Conservation (phyloP, 2,113 vertebrate species). For the Candoia aspera region DNA sequence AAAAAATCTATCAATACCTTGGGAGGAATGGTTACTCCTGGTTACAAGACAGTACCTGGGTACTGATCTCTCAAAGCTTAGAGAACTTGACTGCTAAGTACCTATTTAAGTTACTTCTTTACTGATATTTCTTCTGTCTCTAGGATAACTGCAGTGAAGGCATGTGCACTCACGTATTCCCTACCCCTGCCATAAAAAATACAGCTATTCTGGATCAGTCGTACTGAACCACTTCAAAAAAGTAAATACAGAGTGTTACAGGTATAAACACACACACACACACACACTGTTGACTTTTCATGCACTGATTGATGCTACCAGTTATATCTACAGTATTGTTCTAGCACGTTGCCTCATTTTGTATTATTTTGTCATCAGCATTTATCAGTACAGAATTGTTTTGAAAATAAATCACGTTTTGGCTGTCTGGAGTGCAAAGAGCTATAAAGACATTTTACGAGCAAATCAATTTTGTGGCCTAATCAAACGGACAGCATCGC, state of each 20-base stretch:
- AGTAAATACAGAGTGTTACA: background rate
- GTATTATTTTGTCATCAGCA: constrained; percentile 51
- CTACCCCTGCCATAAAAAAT: background rate
- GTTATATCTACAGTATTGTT: background rate
- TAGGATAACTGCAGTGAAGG: background rate
- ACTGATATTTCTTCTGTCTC: background rate
- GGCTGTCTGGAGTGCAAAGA: background rate
- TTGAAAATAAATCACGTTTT: constrained; percentile 46
- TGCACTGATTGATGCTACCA: background rate
- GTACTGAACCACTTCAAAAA: background rate
- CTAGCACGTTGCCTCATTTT: constrained; percentile 22
- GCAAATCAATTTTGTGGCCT: constrained; percentile 58
- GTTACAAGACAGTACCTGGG: background rate
- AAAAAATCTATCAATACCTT: background rate
- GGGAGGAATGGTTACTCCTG: background rate
- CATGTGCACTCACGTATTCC: background rate
- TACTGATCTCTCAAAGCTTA: background rate
- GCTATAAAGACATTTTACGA: background rate
- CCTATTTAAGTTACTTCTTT: background rate
- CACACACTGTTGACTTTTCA: background rate
- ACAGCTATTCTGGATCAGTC: background rate
- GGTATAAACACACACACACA: background rate
- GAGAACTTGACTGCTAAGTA: background rate
- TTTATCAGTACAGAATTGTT: constrained; percentile 54
- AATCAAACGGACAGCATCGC: constrained; percentile 44